Percentiles rank a stretch among this genome's conserved stretches.
These are phyloP conservation scores for Chelonus formosanus DNA, from an alignment of 2,888 invertebrate species.

Conservation along the genomic window DNA sequence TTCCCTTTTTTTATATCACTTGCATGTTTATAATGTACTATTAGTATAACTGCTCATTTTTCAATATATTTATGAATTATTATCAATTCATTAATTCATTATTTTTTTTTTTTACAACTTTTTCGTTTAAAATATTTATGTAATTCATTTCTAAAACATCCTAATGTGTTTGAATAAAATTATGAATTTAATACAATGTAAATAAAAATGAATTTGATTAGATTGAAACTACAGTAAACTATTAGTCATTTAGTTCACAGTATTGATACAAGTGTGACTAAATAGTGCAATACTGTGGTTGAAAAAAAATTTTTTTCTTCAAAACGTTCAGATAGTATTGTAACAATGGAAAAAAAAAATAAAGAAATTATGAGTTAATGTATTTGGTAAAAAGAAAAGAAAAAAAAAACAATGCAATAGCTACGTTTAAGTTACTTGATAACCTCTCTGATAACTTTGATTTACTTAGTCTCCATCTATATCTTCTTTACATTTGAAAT, in stretches of 20 bases:
- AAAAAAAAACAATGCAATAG: not conserved
- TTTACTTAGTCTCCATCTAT: not conserved
- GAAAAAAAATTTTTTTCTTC: not conserved
- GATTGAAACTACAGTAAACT: not conserved
- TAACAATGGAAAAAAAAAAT: too few species aligned
- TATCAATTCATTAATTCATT: too few species aligned
- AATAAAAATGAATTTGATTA: not conserved
- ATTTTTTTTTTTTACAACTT: too few species aligned
- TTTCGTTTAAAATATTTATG: too few species aligned
- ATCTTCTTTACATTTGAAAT: constrained; percentile 18
- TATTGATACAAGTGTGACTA: not conserved
- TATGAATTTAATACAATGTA: too few species aligned
- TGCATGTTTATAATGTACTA: too few species aligned
- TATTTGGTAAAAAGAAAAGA: not conserved
- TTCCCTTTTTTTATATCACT: constrained; percentile 13
- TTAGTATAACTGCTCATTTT: too few species aligned
- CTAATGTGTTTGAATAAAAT: too few species aligned
- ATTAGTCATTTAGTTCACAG: constrained; percentile 3
- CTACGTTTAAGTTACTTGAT: not conserved
- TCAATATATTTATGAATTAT: too few species aligned
- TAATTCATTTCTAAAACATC: too few species aligned
- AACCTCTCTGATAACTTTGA: constrained; percentile 5
- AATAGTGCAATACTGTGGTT: not conserved
- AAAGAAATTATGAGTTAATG: not conserved
- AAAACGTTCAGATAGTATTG: too few species aligned